These are phyloP conservation scores for Oeneis ivallda DNA, from an alignment of 2,888 invertebrate species.

Conservation along the genomic window DNA sequence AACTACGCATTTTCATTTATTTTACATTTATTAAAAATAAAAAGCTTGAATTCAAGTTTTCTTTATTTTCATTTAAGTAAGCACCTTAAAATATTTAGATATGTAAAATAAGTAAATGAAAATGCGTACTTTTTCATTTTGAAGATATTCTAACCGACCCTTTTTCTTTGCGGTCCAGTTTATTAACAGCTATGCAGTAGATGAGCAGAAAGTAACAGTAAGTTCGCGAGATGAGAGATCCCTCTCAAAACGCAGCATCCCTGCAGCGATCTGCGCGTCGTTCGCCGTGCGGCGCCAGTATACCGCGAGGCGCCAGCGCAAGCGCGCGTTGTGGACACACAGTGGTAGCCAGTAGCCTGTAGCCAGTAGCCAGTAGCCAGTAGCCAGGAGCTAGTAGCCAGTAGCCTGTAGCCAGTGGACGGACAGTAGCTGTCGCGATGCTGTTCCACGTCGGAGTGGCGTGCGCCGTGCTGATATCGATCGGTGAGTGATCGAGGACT, in stretches of 20 bases:
- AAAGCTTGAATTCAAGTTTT: too few relatives aligned
- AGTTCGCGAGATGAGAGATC: neutral
- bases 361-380: neutral
- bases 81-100: too few relatives aligned
- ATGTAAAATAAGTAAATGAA: too few relatives aligned
- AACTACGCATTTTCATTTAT: too few relatives aligned
- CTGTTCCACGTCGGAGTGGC: slow-evolving; percentile 23
- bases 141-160: too few relatives aligned
- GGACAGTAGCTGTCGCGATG: slow-evolving; percentile 20
- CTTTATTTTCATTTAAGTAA: too few relatives aligned
- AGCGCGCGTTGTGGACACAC: slow-evolving; percentile 13
- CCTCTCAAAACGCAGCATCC: neutral
- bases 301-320: slow-evolving; percentile 27
- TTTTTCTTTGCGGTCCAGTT: too few relatives aligned
- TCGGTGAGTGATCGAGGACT: slow-evolving; percentile 10
- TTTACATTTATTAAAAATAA: too few relatives aligned
- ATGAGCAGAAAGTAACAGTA: slow-evolving; percentile 14
- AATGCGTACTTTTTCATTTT: too few relatives aligned
- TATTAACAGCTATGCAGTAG: too few relatives aligned
- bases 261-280: neutral
- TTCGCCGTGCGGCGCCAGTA: slow-evolving; percentile 6
- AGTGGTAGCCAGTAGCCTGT: neutral
- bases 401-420: slow-evolving; percentile 2
- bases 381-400: too few relatives aligned
- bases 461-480: slow-evolving; percentile 28